A percentile compares a stretch with the other conserved stretches of the same genome.
Evolutionary conservation across 2,113 vertebrate species (phyloP).

Genomic region (Chaenogobius annularis): DNA sequence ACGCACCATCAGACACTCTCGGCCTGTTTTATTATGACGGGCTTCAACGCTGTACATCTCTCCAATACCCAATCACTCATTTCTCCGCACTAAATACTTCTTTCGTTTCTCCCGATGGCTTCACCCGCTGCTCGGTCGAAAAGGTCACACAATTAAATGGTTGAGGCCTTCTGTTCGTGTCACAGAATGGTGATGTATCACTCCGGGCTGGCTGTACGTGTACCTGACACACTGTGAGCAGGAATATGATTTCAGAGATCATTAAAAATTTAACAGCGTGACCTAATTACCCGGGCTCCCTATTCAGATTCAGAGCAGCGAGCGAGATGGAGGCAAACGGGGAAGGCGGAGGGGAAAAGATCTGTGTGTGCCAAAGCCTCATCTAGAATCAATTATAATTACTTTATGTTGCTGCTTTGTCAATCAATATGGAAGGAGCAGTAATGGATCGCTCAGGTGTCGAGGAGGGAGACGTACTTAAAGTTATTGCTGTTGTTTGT

Average conservation of each 20-base stretch:
- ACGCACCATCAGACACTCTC: slow-evolving; percentile 16
- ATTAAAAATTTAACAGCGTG: slow-evolving; percentile 84
- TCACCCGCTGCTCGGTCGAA: slow-evolving; percentile 70
- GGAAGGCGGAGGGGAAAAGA: slow-evolving; percentile 41
- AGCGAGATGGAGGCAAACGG: slow-evolving; percentile 63
- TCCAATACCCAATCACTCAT: slow-evolving; percentile 70
- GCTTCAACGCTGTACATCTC: slow-evolving; percentile 65
- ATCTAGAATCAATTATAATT: slow-evolving; percentile 81
- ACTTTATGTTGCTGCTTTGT: slow-evolving; percentile 77
- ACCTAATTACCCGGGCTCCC: slow-evolving; percentile 81
- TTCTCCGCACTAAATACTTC: slow-evolving; percentile 67
- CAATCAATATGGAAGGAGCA: slow-evolving; percentile 73
- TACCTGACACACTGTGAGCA: slow-evolving; percentile 79
- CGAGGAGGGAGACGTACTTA: slow-evolving; percentile 60
- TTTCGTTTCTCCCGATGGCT: slow-evolving; percentile 65
- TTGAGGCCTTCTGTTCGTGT: slow-evolving; percentile 78
- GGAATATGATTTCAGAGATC: slow-evolving; percentile 83
- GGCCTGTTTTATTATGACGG: slow-evolving; percentile 70
- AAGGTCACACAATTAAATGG: slow-evolving; percentile 81
- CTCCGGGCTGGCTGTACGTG: slow-evolving; percentile 76
- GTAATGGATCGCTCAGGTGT: slow-evolving; percentile 71
- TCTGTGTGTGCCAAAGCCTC: slow-evolving; percentile 67
- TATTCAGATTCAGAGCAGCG: slow-evolving; percentile 77
- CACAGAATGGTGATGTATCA: slow-evolving; percentile 80
- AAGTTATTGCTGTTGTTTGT: slow-evolving; percentile 63